Percentiles rank a stretch among this genome's conserved stretches.
These are phyloP conservation scores for Pherbina coryleti DNA, from an alignment of 2,888 invertebrate species.

Conservation along the genomic window DNA sequence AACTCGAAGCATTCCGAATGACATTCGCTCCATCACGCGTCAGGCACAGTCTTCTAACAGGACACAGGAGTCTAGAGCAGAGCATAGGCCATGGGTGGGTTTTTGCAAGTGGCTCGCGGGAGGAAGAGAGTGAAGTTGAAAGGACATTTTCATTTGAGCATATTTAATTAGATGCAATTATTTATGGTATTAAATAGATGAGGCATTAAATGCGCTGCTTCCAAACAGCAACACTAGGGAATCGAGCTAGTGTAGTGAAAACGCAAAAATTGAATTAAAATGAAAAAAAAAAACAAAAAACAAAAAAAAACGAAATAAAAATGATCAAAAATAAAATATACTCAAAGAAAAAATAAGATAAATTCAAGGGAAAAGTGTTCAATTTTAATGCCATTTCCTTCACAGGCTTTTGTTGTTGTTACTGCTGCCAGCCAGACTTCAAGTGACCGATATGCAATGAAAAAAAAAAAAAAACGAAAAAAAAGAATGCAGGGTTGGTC, in stretches of 20 bases:
- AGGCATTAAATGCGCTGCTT: slow-evolving; percentile 65
- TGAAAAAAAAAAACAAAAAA: slow-evolving; percentile 36
- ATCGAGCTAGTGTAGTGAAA: slow-evolving; percentile 2
- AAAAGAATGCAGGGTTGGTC: slow-evolving; percentile 44
- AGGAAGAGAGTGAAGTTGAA: slow-evolving; percentile 42
- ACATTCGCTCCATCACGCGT: slow-evolving; percentile 69
- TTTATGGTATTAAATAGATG: slow-evolving; percentile 69
- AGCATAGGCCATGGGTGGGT: background rate
- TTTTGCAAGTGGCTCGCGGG: background rate
- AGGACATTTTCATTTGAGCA: slow-evolving; percentile 69
- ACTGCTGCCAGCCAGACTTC: background rate
- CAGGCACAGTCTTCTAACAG: slow-evolving; percentile 61
- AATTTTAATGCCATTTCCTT: slow-evolving; percentile 30
- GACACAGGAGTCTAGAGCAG: slow-evolving; percentile 18
- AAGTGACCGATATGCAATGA: slow-evolving; percentile 1
- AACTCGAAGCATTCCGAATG: slow-evolving; percentile 68
- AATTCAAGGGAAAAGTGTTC: slow-evolving; percentile 28
- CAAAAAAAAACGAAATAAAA: slow-evolving; percentile 1
- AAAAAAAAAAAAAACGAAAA: background rate
- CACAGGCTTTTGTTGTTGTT: background rate
- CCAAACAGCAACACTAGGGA: background rate
- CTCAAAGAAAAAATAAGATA: background rate
- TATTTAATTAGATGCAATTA: slow-evolving; percentile 69
- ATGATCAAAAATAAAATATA: background rate
- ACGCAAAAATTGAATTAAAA: slow-evolving; percentile 32